These are phyloP conservation scores for Bubalus kerabau DNA, from an alignment of 2,113 vertebrate species.

Conservation along the genomic window DNA sequence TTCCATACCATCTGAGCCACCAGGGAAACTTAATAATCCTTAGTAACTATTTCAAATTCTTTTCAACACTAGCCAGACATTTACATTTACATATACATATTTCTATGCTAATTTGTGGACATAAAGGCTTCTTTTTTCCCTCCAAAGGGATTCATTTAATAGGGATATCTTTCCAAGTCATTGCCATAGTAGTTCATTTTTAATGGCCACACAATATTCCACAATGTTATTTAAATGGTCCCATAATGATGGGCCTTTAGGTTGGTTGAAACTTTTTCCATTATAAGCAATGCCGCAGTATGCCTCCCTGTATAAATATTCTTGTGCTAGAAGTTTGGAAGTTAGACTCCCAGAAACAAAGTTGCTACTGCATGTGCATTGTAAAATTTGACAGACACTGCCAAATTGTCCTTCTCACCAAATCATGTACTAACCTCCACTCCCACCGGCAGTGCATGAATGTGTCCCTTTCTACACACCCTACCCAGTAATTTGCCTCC, in stretches of 20 bases:
- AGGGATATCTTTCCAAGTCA: neutral
- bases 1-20: neutral
- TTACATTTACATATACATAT: neutral
- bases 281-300: neutral
- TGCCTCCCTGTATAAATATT: neutral
- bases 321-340: neutral
- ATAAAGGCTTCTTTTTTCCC: neutral
- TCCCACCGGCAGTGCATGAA: neutral
- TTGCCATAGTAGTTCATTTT: neutral
- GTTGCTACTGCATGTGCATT: neutral
- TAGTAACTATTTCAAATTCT: neutral
- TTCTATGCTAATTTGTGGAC: neutral
- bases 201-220: neutral
- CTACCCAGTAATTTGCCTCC: neutral
- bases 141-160: neutral
- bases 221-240: neutral
- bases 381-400: neutral
- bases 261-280: neutral
- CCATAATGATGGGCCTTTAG: neutral
- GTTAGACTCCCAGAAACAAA: neutral
- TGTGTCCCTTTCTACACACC: neutral
- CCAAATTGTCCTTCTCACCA: neutral
- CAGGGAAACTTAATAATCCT: neutral
- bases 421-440: neutral
- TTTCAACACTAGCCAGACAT: neutral